Evolutionary conservation across 2,888 invertebrate species (phyloP).

Genomic region (Hipparchia semele): DNA sequence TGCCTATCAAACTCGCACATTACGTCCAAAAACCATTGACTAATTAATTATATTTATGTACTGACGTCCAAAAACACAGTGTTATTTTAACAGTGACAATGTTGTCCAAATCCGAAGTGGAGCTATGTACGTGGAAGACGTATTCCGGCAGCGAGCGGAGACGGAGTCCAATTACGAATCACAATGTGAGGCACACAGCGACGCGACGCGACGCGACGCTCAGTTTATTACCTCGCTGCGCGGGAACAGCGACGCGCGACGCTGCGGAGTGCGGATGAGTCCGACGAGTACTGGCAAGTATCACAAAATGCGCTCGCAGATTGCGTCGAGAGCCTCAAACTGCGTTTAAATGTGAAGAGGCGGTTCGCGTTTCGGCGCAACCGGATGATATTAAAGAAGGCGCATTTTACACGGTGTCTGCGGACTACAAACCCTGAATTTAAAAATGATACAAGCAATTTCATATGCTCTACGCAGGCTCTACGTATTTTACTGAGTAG

Average conservation of each 20-base stretch:
- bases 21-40: no score
- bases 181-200: not conserved
- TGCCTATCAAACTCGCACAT: no score
- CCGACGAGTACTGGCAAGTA: slow-evolving; percentile 4
- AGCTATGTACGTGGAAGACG: not conserved
- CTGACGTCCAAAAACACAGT: no score
- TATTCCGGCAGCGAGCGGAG: not conserved
- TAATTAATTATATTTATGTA: no score
- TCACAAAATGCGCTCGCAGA: slow-evolving; percentile 4
- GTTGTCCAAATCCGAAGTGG: no score
- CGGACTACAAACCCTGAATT: no score
- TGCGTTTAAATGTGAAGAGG: not conserved
- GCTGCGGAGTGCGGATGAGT: not conserved
- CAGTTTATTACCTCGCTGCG: not conserved
- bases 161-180: not conserved
- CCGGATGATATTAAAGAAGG: not conserved
- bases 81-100: no score
- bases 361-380: not conserved
- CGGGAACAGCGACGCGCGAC: not conserved
- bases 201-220: not conserved
- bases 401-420: not conserved
- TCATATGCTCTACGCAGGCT: no score
- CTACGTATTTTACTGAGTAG: no score
- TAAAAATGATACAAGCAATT: no score
- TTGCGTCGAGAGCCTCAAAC: not conserved